Evolutionary conservation across 2,888 invertebrate species (phyloP).

Genomic region (Ichneumoninae sp.): DNA sequence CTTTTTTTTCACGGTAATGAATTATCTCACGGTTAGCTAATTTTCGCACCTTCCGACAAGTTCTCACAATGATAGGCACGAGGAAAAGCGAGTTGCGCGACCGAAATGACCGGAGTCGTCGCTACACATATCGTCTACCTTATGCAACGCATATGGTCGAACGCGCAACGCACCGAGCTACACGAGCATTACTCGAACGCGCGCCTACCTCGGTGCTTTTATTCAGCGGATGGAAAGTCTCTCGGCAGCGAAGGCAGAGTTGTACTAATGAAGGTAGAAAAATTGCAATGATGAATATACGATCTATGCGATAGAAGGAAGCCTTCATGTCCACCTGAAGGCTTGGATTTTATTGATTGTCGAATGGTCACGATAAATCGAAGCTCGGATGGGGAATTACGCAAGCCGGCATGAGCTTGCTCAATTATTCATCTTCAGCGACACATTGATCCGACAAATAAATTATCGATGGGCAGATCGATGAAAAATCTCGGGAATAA

Average conservation of each 20-base stretch:
- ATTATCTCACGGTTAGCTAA: neutral
- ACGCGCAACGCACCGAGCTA: constrained; percentile 14
- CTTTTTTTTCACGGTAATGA: neutral
- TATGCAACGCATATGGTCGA: constrained; percentile 12
- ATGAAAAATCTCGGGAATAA: neutral
- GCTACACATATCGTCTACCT: neutral
- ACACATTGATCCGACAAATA: neutral
- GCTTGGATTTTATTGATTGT: constrained; percentile 23
- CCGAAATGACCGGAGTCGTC: constrained; percentile 7
- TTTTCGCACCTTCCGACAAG: neutral
- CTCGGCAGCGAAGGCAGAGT: constrained; percentile 23
- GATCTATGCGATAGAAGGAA: constrained; percentile 38
- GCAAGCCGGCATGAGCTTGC: neutral
- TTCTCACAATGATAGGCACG: constrained; percentile 36
- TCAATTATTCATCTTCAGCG: neutral
- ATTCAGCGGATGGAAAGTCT: constrained; percentile 48
- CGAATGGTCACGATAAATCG: constrained; percentile 12
- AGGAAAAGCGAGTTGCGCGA: constrained; percentile 44
- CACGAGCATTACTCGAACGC: neutral
- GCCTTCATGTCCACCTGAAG: neutral
- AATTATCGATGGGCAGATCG: neutral
- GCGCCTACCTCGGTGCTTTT: neutral
- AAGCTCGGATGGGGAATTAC: neutral
- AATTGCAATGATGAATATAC: constrained; percentile 42
- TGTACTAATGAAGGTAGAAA: constrained; percentile 46